Base-by-base conservation (phyloP, 2,113 vertebrate genomes). In the Labrus mixtus region DNA sequence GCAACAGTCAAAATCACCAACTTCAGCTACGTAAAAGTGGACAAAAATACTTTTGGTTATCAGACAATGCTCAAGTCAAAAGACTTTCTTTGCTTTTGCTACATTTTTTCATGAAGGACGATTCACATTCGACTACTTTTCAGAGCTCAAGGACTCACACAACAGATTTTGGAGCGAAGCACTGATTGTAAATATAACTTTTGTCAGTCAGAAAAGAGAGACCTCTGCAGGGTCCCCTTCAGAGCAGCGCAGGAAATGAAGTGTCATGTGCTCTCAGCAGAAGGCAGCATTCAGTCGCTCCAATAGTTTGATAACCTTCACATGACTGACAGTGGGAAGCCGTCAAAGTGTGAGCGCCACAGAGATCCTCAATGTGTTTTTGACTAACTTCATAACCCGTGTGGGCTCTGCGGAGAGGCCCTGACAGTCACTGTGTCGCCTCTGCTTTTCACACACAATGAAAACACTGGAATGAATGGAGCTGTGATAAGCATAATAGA, bases 221-320 rank as follows among this genome's bases (percentile, higher is more conserved):
- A 17, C 3, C 48, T 25, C 25, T n/a, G 17, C 51, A 23, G 53
- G n/a, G 48, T 20, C 10, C 20, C 58, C 25, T 48, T 61, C 71
- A 70, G 46, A 61, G 33, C 58, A 61, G 50, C 37, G 3, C 17
- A 60, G 57, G 29, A 62, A 55, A 43, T 22, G 46, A 48, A n/a
- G 79, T 64, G 82, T 67, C 63, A 56, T 36, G 39, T 16, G 69
- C 57, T 83, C 61, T 82, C 59, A 17, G 62, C 53, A 41, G 78
- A 75, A 65, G 64, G 63, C 66, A 16, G 41, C 37, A 20, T 80
- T 78, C 60, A 82, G 58, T 87, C 23, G 22, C 37, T 55, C 23
- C 66, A 66, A 82, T 68, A 69, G 50, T 78, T 39, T 7, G 7
- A 25, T 69, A 70, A 83, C 89, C 87, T 90, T 89, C 84, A 73